Percentiles rank a stretch among this genome's conserved stretches.
Conservation (phyloP, 2,113 vertebrate species). For the Ceratotherium simum region DNA sequence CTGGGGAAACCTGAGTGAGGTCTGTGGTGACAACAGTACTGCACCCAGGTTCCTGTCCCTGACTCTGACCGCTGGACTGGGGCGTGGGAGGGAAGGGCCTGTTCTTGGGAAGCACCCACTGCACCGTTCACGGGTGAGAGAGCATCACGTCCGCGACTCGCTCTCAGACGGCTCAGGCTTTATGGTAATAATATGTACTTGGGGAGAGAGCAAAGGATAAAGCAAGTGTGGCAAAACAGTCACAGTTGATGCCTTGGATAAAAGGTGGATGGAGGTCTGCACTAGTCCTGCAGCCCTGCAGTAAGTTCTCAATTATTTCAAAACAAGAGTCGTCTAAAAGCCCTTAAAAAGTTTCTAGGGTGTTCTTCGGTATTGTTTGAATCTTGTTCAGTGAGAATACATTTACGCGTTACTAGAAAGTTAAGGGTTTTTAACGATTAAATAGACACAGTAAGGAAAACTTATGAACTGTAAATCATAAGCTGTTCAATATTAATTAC, state of each 20-base stretch:
- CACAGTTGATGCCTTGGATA: fast-evolving
- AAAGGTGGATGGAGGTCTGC: not conserved
- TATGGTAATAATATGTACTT: not conserved
- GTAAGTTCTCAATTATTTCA: not conserved
- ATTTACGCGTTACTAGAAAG: not conserved
- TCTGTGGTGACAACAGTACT: not conserved
- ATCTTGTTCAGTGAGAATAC: not conserved
- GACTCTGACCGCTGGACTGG: not conserved
- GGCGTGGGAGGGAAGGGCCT: too few species aligned
- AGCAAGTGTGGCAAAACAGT: not conserved
- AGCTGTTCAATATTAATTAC: not conserved
- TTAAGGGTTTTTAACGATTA: not conserved
- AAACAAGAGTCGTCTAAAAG: not conserved
- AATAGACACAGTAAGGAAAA: not conserved
- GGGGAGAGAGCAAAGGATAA: not conserved
- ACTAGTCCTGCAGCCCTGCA: not conserved
- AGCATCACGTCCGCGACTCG: too few species aligned
- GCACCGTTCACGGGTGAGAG: too few species aligned
- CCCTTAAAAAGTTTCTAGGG: not conserved
- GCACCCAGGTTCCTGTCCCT: too few species aligned
- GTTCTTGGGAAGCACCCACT: not conserved
- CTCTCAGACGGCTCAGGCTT: not conserved
- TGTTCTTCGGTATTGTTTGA: not conserved
- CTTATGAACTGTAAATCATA: not conserved
- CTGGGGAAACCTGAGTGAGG: not conserved